Conservation (phyloP, 2,888 invertebrate genomes). For the Heliconius ethilla region DNA sequence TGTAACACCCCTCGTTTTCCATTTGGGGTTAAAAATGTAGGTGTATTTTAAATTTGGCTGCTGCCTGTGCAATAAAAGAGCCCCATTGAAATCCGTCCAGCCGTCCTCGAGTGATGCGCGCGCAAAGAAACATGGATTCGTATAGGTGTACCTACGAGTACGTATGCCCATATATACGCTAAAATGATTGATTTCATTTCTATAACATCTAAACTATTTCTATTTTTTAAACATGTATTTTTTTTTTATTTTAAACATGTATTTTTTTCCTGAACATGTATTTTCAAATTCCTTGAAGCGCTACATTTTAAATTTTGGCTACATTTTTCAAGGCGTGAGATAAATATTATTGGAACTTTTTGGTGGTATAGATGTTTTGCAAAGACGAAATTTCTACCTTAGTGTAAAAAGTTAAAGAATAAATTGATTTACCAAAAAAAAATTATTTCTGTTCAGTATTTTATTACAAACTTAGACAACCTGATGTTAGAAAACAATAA, state of each 20-base stretch:
- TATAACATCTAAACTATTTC: background rate
- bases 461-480: background rate
- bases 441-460: background rate
- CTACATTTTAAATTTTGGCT: background rate
- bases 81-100: conserved; percentile 22
- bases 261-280: background rate
- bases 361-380: background rate
- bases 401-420: background rate
- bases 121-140: conserved; percentile 12
- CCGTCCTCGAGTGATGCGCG: conserved; percentile 22
- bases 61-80: conserved; percentile 21
- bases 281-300: background rate
- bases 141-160: background rate
- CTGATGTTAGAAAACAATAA: background rate
- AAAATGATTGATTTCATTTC: conserved; percentile 12
- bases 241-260: background rate
- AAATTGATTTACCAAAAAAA: background rate
- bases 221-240: background rate
- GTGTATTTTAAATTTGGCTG: conserved; percentile 23
- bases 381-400: no score
- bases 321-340: background rate
- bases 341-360: no score
- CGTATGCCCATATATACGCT: background rate
- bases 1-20: conserved; percentile 21
- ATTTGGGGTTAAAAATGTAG: conserved; percentile 22